Evolutionary conservation across 2,888 invertebrate genomes (phyloP).

Genomic region (Onchidella celtica): DNA sequence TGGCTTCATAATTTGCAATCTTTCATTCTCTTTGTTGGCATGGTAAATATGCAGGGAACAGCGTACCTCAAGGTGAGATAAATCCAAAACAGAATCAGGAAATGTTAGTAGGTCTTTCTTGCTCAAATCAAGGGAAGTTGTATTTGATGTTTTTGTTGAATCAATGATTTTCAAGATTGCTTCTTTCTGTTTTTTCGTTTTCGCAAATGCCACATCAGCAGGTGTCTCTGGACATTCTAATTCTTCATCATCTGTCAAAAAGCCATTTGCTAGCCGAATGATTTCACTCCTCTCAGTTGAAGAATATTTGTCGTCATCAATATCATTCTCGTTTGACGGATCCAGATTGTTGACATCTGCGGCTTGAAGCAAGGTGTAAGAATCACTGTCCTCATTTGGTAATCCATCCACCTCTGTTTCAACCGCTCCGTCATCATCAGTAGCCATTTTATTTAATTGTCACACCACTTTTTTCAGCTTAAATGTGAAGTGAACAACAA

Average conservation of each 20-base stretch:
- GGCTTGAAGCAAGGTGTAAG: no score
- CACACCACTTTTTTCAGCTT: no score
- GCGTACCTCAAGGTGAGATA: slow-evolving; percentile 74
- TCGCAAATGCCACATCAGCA: slow-evolving; percentile 60
- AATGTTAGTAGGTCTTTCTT: slow-evolving; percentile 66
- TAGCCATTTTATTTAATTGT: no score
- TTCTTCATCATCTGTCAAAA: neutral
- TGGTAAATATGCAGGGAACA: no score
- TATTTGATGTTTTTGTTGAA: slow-evolving; percentile 61
- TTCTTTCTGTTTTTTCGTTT: slow-evolving; percentile 63
- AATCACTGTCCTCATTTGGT: no score
- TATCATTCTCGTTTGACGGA: no score
- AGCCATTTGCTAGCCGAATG: neutral
- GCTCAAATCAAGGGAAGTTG: slow-evolving; percentile 71
- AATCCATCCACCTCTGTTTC: no score
- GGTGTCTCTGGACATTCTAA: slow-evolving; percentile 32
- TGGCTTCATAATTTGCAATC: no score
- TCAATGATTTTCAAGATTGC: slow-evolving; percentile 63
- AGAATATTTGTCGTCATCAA: neutral
- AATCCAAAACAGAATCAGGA: slow-evolving; percentile 70
- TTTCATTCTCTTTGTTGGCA: no score
- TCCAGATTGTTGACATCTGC: no score
- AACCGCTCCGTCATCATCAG: no score
- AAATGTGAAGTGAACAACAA: no score
- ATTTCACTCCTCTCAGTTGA: slow-evolving; percentile 9